A percentile compares a stretch with the other conserved stretches of the same genome.
phyloP scores from a whole-genome alignment of 2,888 invertebrate genomes.

The Melikaiella ostensackeni region DNA sequence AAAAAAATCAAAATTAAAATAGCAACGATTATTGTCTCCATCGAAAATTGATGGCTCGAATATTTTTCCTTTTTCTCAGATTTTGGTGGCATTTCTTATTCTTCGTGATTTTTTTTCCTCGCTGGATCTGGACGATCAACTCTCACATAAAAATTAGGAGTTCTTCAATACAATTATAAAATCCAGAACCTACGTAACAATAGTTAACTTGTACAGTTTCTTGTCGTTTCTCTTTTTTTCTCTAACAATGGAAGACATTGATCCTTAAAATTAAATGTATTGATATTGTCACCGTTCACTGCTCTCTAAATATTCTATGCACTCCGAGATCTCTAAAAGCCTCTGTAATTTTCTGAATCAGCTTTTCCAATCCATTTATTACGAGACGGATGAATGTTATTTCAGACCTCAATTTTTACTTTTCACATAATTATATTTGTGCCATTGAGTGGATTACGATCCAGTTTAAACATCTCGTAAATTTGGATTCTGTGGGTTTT shows the following conservation, averaged over 20 bases:
- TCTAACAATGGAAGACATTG: constrained; percentile 69
- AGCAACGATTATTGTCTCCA: constrained; percentile 8
- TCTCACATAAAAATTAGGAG: constrained; percentile 61
- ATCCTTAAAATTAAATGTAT: constrained; percentile 59
- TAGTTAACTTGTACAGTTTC: constrained; percentile 67
- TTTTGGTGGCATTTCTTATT: not conserved
- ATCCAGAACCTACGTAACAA: constrained; percentile 70
- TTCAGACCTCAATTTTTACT: constrained; percentile 14
- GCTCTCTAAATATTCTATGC: constrained; percentile 49
- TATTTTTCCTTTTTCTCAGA: not conserved
- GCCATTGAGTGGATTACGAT: not conserved
- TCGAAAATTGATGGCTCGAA: constrained; percentile 1
- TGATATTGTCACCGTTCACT: constrained; percentile 65
- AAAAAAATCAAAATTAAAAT: not conserved
- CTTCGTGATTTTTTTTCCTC: not conserved
- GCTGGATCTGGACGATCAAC: constrained; percentile 46
- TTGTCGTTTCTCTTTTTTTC: constrained; percentile 51
- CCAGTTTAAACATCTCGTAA: not conserved
- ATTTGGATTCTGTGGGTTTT: not conserved
- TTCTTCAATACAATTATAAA: constrained; percentile 70
- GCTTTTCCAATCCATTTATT: not conserved
- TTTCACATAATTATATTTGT: not conserved
- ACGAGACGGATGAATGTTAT: constrained; percentile 13
- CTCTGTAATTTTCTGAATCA: constrained; percentile 12
- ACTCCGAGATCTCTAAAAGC: constrained; percentile 51